Conservation (phyloP, 2,888 invertebrate species). For the Lobophora halterata region DNA sequence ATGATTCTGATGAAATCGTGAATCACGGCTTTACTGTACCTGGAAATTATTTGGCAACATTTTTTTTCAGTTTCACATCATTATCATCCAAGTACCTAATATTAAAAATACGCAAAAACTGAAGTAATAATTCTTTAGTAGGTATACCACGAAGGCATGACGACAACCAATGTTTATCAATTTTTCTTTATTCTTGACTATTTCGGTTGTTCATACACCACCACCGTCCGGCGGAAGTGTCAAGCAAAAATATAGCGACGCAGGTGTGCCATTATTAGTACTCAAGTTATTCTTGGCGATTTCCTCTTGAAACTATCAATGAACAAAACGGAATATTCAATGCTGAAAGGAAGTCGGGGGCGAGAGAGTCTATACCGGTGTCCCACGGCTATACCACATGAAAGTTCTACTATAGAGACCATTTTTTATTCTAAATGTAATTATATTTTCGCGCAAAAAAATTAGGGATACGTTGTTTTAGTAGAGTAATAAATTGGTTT, state of each 20-base stretch:
- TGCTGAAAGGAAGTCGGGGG: no score
- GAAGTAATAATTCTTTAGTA: no score
- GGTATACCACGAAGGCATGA: no score
- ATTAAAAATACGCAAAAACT: neutral
- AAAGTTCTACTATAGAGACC: no score
- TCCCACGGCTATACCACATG: no score
- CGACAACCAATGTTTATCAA: constrained; percentile 5
- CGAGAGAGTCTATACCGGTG: no score
- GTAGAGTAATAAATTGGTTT: no score
- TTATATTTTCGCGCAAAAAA: no score
- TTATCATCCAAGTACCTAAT: neutral
- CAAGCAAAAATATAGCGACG: constrained; percentile 24
- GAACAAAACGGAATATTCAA: neutral
- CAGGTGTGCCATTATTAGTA: constrained; percentile 34
- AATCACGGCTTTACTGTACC: constrained; percentile 18
- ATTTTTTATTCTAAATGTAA: no score
- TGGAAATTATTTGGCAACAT: constrained; percentile 12
- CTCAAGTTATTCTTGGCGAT: constrained; percentile 27
- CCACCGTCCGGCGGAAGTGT: constrained; percentile 41
- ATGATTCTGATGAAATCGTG: constrained; percentile 19
- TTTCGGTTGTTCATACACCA: constrained; percentile 23
- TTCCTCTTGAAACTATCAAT: constrained; percentile 28
- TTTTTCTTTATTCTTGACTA: constrained; percentile 18
- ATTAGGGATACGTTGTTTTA: no score
- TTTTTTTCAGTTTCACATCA: constrained; percentile 4